phyloP scores from a whole-genome alignment of 2,797 vertebrate species.

The Crax fasciolata region DNA sequence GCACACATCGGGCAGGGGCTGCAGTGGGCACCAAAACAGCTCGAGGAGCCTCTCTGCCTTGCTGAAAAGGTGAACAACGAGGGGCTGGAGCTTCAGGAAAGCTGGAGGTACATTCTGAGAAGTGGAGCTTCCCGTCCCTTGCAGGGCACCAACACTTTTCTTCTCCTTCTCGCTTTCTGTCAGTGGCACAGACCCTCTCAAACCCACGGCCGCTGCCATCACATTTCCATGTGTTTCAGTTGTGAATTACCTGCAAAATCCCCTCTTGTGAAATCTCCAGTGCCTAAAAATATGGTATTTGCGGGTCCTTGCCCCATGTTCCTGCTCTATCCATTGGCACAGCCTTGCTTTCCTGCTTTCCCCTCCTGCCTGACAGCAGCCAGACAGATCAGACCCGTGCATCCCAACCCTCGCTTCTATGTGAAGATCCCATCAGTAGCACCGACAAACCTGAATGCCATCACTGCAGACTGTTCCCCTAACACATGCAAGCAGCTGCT shows the following conservation, averaged over 20 bases:
- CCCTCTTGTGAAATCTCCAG: not conserved
- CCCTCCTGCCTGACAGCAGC: not conserved
- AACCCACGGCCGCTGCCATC: not conserved
- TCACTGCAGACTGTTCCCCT: not conserved
- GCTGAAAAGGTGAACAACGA: not conserved
- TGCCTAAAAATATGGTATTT: not conserved
- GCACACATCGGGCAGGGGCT: rapidly evolving
- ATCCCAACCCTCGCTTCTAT: not conserved
- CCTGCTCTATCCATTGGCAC: not conserved
- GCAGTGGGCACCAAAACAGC: not conserved
- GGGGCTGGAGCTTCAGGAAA: not conserved
- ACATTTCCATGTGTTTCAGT: not conserved
- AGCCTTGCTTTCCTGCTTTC: not conserved
- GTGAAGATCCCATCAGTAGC: not conserved
- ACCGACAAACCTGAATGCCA: not conserved
- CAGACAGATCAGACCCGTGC: not conserved
- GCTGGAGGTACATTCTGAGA: not conserved
- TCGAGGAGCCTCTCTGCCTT: not conserved
- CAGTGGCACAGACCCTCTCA: not conserved
- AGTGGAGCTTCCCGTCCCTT: not conserved
- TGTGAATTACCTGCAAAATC: not conserved
- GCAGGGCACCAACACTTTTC: not conserved
- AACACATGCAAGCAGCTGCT: rapidly evolving
- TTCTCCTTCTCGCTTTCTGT: not conserved
- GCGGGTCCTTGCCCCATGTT: not conserved